A percentile compares a stretch with the other conserved stretches of the same genome.
phyloP scores from a whole-genome alignment of 2,113 vertebrate species.

The Indri indri region DNA sequence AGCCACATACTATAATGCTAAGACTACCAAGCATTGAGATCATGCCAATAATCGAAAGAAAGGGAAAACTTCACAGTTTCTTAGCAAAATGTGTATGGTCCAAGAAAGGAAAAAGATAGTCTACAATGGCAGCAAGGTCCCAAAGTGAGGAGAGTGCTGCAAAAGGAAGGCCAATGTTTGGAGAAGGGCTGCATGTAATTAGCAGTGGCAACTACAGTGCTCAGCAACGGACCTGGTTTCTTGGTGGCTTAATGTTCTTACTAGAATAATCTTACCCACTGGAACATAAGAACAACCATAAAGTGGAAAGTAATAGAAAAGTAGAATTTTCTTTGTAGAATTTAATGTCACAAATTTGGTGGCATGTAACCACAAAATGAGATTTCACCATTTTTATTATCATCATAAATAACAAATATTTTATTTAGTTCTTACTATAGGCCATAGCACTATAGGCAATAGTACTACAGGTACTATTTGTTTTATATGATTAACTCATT shows the following conservation, averaged over 20 bases:
- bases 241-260: not conserved
- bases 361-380: not conserved
- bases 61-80: not conserved
- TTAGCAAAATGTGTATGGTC: not conserved
- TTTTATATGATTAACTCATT: not conserved
- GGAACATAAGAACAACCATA: not conserved
- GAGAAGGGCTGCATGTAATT: not conserved
- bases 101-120: not conserved
- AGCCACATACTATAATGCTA: not conserved
- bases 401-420: not conserved
- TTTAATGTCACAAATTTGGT: not conserved
- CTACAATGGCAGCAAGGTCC: not conserved
- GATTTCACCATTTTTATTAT: not conserved
- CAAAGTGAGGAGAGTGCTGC: not conserved
- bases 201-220: not conserved
- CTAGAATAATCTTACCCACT: not conserved
- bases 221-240: not conserved
- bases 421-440: not conserved
- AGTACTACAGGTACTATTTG: not conserved
- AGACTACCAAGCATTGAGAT: not conserved
- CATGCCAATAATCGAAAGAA: not conserved
- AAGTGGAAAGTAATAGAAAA: not conserved
- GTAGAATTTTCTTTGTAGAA: not conserved
- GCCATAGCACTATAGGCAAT: not conserved
- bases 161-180: not conserved